Evolutionary conservation across 2,888 invertebrate genomes (phyloP).

Genomic region (Drosophila mayaguana): DNA sequence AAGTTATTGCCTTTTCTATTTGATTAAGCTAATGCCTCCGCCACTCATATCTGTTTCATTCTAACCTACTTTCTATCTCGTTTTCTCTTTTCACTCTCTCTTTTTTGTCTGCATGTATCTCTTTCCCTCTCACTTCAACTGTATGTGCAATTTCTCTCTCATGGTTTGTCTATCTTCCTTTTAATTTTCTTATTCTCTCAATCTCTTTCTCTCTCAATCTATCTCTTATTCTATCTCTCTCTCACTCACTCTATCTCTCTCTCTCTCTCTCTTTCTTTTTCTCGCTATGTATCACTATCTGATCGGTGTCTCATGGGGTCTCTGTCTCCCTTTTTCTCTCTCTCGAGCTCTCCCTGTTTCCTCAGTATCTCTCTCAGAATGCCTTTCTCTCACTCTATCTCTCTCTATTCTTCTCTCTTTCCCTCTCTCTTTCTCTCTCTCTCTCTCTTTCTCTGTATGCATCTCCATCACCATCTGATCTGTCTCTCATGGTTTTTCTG

Average conservation of each 20-base stretch:
- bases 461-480: background rate
- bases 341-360: no score
- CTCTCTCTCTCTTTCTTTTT: background rate
- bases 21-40: background rate
- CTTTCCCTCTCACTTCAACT: no score
- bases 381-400: background rate
- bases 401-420: fast-evolving
- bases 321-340: background rate
- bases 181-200: no score
- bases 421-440: background rate
- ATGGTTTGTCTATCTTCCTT: no score
- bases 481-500: no score
- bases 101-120: no score
- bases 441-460: background rate
- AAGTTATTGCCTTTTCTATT: background rate
- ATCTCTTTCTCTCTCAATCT: no score
- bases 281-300: no score
- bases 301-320: no score
- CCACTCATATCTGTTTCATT: background rate
- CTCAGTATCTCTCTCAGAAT: no score
- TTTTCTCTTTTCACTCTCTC: background rate
- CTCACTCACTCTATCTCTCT: background rate
- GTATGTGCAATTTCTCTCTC: no score
- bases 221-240: no score
- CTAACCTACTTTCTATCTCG: background rate